Conservation (phyloP, 1,140 invertebrate species). For the Sipha flava region DNA sequence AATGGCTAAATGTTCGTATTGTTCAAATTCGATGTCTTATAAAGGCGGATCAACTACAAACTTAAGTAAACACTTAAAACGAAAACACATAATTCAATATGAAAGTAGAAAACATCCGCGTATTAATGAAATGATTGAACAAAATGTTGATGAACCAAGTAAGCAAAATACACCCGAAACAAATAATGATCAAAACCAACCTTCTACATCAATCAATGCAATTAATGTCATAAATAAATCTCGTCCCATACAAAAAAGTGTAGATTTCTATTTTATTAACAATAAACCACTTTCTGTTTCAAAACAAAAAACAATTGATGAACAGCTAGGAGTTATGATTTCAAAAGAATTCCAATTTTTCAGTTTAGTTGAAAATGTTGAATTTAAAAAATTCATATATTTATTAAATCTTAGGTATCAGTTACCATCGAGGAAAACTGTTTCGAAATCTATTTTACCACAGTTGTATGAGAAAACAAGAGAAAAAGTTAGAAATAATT, state of each 20-base stretch:
- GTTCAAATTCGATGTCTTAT: not conserved
- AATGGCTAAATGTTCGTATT: not conserved
- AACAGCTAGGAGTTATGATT: slow-evolving; percentile 37
- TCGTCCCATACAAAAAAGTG: not conserved
- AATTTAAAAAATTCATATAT: slow-evolving; percentile 37
- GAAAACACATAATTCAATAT: not conserved
- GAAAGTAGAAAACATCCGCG: not conserved
- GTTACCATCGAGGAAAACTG: slow-evolving; percentile 37
- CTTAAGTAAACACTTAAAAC: not conserved
- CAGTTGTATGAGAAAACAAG: slow-evolving; percentile 31
- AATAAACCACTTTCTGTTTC: not conserved
- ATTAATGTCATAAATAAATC: not conserved
- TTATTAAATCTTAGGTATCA: slow-evolving; percentile 36
- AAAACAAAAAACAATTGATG: slow-evolving; percentile 31
- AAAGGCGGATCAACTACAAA: not conserved
- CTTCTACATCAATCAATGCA: not conserved
- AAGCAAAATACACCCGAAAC: not conserved
- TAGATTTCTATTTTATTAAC: not conserved
- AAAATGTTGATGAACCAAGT: not conserved
- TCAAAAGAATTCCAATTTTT: slow-evolving; percentile 37
- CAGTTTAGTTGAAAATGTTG: slow-evolving; percentile 38
- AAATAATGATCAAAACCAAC: not conserved
- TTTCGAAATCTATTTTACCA: slow-evolving; percentile 36
- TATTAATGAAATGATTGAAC: not conserved
- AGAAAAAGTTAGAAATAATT: slow-evolving; percentile 31